phyloP scores from a whole-genome alignment of 2,797 vertebrate genomes.

The Dendrocincla fuliginosa region DNA sequence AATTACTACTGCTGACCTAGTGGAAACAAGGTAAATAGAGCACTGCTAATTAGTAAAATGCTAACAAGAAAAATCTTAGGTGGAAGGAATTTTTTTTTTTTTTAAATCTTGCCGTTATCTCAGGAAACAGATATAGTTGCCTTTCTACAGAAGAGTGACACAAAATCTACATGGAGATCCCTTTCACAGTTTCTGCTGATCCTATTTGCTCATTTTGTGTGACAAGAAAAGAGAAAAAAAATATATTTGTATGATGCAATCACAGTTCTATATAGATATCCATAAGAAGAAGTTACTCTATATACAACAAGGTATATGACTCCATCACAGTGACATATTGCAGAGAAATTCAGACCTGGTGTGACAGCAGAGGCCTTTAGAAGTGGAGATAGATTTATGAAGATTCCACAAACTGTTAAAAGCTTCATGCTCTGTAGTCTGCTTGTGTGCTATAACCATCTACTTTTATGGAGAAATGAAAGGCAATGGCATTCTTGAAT shows the following conservation, averaged over 20 bases:
- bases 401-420: background rate
- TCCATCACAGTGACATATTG: background rate
- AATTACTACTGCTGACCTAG: conserved; percentile 42
- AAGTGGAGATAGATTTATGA: background rate
- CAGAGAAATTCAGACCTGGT: background rate
- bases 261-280: background rate
- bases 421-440: background rate
- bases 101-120: background rate
- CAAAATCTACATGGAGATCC: background rate
- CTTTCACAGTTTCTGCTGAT: background rate
- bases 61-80: background rate
- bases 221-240: background rate
- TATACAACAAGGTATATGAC: background rate
- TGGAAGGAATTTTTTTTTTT: background rate
- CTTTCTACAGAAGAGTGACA: background rate
- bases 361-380: background rate
- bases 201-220: background rate
- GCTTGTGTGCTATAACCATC: background rate
- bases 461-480: background rate
- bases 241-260: background rate
- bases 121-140: background rate
- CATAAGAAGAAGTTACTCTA: background rate
- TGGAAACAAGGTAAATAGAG: conserved; percentile 46
- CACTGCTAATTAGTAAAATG: conserved; percentile 42
- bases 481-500: background rate